A percentile compares a stretch with the other conserved stretches of the same genome.
These are phyloP conservation scores for Bimastos eiseni DNA, from an alignment of 2,888 invertebrate genomes.

Conservation along the genomic window DNA sequence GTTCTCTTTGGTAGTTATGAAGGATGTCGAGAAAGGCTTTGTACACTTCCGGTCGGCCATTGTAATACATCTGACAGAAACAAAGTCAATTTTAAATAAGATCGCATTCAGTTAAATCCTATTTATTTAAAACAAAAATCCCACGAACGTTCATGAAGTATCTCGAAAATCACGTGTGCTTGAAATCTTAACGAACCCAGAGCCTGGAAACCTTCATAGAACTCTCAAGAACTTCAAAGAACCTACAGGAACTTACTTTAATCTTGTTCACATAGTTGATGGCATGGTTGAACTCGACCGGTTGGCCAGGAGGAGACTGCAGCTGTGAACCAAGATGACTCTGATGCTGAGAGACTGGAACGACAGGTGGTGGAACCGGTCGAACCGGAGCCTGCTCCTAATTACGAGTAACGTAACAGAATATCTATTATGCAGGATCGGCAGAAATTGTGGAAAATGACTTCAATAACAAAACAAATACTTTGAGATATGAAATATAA, in stretches of 20 bases:
- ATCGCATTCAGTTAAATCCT: background rate
- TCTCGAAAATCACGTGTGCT: background rate
- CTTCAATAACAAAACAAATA: no score
- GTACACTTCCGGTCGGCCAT: constrained; percentile 95
- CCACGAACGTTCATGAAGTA: background rate
- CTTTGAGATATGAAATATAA: no score
- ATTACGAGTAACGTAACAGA: background rate
- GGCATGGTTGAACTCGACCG: constrained; percentile 97
- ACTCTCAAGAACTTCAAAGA: background rate
- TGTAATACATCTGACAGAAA: constrained; percentile 81
- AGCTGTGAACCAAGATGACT: constrained; percentile 13
- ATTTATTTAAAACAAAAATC: background rate
- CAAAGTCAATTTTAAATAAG: background rate
- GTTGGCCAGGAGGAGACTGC: constrained; percentile 65
- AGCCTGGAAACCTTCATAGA: background rate
- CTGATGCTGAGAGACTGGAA: constrained; percentile 21
- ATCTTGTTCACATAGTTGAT: constrained; percentile 99
- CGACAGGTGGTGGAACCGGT: constrained; percentile 20
- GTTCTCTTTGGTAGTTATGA: constrained; percentile 93
- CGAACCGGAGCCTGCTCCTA: background rate
- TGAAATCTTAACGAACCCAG: background rate
- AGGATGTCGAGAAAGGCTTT: constrained; percentile 95
- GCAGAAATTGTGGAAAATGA: no score
- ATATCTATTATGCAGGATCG: background rate
- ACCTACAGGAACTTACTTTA: constrained; percentile 70